Base-by-base conservation (phyloP, 2,797 vertebrate genomes). In the Notoglanidium macrostoma region DNA sequence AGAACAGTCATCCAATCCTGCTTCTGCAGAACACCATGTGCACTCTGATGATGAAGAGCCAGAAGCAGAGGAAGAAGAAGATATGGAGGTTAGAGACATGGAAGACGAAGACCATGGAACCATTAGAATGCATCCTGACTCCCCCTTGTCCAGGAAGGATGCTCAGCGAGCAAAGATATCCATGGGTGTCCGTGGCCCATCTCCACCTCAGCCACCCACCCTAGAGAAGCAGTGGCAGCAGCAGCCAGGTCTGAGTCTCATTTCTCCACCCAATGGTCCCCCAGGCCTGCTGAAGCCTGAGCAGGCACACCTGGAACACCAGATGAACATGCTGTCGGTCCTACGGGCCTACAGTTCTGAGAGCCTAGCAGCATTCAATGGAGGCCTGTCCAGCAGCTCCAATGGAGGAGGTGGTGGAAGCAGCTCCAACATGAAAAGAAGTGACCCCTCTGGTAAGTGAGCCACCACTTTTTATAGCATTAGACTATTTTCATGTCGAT, bases 271-370 rank as follows among this genome's bases (percentile, higher is more conserved):
- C 0, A 96, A 96, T 91, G 96, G 95, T 90, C 94, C 96, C 46
- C 95, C 93, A 83, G 97, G 97, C 93, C 95, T 96, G 92, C 92
- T 97, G 91, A 98, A 98, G 95, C 94, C 96, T 0, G 98, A 99
- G 89, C 97, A 97, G 93, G 94, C 92, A 92, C 96, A 96, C 93
- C 95, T 98, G 89, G 98, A 98, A 94, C 98, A 99, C 94, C 98
- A 98, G 91, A 95, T 98, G 95, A 98, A 97, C 93, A 96, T 96
- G 95, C 95, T 99, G 92, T 99, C 98, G 77, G 98, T 99, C 93
- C 97, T 99, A 91, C 96, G 98, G 96, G 98, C 98, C 94, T 99
- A 99, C 95, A 98, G 97, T 93, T 96, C 97, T 49, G 98, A 99
- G 92, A 96, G 96, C 96, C 95, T 98, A 88, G 96, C 97, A 72